Evolutionary conservation across 2,113 vertebrate genomes (phyloP).

Genomic region (Mormyrus lacerda): DNA sequence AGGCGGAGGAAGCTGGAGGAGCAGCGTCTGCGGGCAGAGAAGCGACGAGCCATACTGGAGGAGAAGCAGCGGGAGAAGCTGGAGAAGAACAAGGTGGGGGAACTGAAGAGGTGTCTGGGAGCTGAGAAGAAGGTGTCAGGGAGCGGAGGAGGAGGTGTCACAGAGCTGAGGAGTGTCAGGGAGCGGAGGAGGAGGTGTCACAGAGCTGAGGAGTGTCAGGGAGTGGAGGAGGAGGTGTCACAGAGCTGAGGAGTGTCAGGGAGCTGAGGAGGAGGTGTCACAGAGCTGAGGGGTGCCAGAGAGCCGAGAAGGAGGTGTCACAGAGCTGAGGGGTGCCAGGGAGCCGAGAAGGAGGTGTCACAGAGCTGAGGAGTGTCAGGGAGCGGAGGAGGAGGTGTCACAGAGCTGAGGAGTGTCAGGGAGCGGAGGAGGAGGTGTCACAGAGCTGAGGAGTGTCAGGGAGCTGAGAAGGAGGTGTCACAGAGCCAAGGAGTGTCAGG

Average conservation of each 20-base stretch:
- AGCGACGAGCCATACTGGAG: conserved; percentile 73
- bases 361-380: neutral
- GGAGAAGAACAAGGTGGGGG: conserved; percentile 87
- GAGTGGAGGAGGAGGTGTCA: neutral
- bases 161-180: neutral
- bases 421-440: conserved; percentile 72
- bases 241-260: conserved; percentile 58
- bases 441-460: conserved; percentile 60
- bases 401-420: neutral
- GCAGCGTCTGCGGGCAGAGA: conserved; percentile 81
- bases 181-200: conserved; percentile 41
- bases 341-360: neutral
- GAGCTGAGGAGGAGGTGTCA: neutral
- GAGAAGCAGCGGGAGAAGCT: conserved; percentile 87
- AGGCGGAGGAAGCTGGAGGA: conserved; percentile 81
- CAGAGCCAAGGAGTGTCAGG: neutral
- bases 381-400: neutral
- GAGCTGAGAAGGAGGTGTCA: conserved; percentile 47
- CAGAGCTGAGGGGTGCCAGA: neutral
- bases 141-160: neutral
- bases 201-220: neutral
- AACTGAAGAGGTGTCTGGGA: conserved; percentile 44
- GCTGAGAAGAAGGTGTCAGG: neutral
- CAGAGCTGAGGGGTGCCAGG: conserved; percentile 43
- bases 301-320: conserved; percentile 41